Evolutionary conservation across 2,113 vertebrate species (phyloP), one percentile per base, ranked within the genome.

Genomic region (Sula dactylatra): DNA sequence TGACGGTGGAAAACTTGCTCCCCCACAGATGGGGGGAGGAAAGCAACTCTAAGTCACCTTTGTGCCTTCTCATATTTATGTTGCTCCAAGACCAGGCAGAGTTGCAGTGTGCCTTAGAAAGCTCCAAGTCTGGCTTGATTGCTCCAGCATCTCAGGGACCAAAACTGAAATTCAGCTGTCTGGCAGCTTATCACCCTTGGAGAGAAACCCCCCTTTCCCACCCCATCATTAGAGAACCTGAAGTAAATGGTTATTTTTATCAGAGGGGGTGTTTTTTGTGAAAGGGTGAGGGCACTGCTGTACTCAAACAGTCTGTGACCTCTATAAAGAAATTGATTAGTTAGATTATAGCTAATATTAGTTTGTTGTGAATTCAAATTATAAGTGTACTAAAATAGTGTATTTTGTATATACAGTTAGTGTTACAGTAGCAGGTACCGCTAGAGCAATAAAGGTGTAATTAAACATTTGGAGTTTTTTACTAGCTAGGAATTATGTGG

Each of bases 41-140:
- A 93, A 62, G 34, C n/a, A 86, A 22, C 25, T 83, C 65, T 78
- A 92, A 80, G 90, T 92, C 86, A 93, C 80, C 72, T 96, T 90
- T 71, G 64, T 71, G 80, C 55, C 44, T 91, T 94, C 50, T 66
- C 59, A 1, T 65, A 34, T 76, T 93, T 77, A 26, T 32, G 17
- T 70, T 0, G 0, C 38, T 44, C 54, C 0, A 13, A 73, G 49
- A 42, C 31, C 64, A 71, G 72, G 25, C 36, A 77, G 74, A 26
- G 38, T 12, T 59, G 31, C 50, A 50, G 22, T 0, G 0, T 38
- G 52, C 42, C n/a, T 80, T 54, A 34, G 77, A 83, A 55, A 82
- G 38, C 56, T 92, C 66, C 0, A 0, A 81, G 67, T 42, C 38
- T 59, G 71, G 10, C 32, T 83, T 3, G 2, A 16, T 38, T 88